phyloP scores from a whole-genome alignment of 2,888 invertebrate species.

The Melikaiella ostensackeni region DNA sequence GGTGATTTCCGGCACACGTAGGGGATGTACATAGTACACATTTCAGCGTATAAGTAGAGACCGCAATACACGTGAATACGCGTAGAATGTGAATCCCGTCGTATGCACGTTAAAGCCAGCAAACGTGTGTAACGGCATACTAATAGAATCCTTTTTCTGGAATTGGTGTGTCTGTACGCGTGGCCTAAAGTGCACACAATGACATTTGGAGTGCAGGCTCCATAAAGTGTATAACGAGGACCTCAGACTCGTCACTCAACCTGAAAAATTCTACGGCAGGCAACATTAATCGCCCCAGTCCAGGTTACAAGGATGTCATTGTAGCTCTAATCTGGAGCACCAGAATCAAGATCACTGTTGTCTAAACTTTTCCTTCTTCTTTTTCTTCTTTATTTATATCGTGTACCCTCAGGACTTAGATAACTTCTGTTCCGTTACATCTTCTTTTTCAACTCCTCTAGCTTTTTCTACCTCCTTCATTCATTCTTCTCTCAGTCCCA shows the following conservation, averaged over 20 bases:
- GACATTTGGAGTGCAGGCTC: not conserved
- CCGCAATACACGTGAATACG: conserved; percentile 18
- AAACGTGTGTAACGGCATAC: conserved; percentile 24
- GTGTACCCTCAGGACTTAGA: too few species aligned
- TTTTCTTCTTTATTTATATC: too few species aligned
- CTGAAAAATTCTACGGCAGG: conserved; percentile 47
- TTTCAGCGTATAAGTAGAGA: not conserved
- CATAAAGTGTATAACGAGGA: conserved; percentile 45
- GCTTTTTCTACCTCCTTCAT: too few species aligned
- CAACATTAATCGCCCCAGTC: conserved; percentile 32
- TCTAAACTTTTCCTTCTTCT: too few species aligned
- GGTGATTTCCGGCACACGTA: conserved; percentile 21
- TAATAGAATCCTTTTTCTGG: not conserved
- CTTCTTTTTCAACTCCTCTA: too few species aligned
- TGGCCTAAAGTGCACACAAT: not conserved
- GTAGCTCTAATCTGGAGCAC: too few species aligned
- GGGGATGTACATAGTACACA: conserved; percentile 10
- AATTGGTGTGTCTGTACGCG: conserved; percentile 31
- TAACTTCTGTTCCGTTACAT: too few species aligned
- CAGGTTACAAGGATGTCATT: too few species aligned
- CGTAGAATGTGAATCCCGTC: conserved; percentile 16
- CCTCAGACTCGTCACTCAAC: conserved; percentile 47
- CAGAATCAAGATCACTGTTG: too few species aligned
- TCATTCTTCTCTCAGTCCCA: too few species aligned
- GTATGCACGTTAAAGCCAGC: not conserved